Evolutionary conservation across 2,888 invertebrate species (phyloP).

Genomic region (Polydesmus complanatus): DNA sequence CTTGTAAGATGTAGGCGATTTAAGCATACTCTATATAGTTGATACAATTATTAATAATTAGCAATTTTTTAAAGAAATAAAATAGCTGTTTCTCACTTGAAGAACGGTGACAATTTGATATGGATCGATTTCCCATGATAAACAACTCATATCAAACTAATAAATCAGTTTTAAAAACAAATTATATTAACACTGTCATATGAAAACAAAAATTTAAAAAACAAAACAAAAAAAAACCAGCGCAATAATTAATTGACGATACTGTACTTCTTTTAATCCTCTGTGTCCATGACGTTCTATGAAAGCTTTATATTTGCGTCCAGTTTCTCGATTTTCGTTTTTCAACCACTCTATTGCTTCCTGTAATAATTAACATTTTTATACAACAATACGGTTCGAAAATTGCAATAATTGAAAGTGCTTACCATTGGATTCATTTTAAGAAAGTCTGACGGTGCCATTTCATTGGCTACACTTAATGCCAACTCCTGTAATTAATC

Average conservation of each 20-base stretch:
- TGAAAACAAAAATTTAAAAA: not conserved
- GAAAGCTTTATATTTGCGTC: not conserved
- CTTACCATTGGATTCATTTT: not conserved
- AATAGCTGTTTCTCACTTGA: not conserved
- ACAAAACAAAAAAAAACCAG: not conserved
- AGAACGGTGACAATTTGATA: slow-evolving; percentile 6
- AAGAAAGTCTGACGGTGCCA: not conserved
- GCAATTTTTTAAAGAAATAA: not conserved
- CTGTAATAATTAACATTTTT: not conserved
- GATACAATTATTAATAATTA: not conserved
- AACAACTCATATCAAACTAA: slow-evolving; percentile 6
- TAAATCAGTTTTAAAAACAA: not conserved
- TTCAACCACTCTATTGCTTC: not conserved
- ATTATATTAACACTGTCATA: not conserved
- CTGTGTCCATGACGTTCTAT: slow-evolving; percentile 9
- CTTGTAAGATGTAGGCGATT: not conserved
- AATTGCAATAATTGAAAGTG: not conserved
- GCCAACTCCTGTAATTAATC: not conserved
- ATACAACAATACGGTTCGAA: not conserved
- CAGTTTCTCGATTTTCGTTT: not conserved
- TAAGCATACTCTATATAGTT: not conserved
- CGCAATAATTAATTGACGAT: not conserved
- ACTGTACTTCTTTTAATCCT: slow-evolving; percentile 6
- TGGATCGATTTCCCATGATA: slow-evolving; percentile 9
- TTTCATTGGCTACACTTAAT: not conserved